Evolutionary conservation across 2,113 vertebrate species (phyloP).

Genomic region (Nyctibius bracteatus): DNA sequence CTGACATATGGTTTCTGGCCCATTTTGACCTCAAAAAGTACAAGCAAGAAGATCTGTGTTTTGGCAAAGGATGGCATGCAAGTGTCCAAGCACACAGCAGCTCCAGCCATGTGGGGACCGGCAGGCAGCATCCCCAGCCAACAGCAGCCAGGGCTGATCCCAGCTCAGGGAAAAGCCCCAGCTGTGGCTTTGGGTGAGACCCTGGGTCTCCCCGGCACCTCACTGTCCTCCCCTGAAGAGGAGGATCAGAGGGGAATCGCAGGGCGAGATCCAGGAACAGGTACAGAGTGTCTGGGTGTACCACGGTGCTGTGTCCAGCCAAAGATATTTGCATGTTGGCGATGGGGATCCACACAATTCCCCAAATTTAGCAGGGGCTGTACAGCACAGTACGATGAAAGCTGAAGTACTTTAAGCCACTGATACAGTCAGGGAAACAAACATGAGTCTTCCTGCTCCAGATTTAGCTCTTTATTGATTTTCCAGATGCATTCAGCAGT

Average conservation of each 20-base stretch:
- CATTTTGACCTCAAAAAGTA: neutral
- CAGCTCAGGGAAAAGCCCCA: neutral
- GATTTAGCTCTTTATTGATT: slow-evolving; percentile 29
- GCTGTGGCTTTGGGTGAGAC: neutral
- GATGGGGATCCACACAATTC: fast-evolving
- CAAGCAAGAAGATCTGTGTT: neutral
- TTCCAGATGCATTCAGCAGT: slow-evolving; percentile 3
- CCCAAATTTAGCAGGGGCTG: neutral
- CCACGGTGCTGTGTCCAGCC: fast-evolving
- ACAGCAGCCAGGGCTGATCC: neutral
- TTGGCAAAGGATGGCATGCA: neutral
- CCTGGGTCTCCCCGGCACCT: neutral
- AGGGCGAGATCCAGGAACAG: neutral
- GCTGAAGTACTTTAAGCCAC: neutral
- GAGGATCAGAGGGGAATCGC: neutral
- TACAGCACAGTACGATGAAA: neutral
- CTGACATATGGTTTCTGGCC: neutral
- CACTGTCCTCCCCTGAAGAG: neutral
- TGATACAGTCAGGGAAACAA: neutral
- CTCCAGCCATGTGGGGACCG: fast-evolving
- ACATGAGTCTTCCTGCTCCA: neutral
- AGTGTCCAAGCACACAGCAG: fast-evolving
- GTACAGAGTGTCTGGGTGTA: neutral
- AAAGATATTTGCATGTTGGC: fast-evolving
- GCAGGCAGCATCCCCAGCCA: fast-evolving